Base-by-base conservation (phyloP, 2,797 vertebrate species). In the Meriones psammophilus region DNA sequence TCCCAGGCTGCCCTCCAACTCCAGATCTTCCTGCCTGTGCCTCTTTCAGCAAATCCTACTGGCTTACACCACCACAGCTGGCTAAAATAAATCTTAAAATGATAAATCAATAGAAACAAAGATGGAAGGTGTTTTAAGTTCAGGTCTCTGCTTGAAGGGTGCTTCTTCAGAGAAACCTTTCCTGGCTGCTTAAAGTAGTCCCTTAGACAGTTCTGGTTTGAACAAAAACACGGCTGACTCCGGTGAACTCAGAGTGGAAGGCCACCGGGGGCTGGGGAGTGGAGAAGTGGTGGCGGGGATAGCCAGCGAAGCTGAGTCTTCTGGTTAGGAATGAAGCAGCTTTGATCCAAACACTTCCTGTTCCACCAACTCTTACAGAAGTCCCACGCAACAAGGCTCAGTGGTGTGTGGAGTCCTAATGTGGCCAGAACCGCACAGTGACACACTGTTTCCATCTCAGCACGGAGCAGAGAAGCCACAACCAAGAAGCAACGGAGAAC, bases 261-360 rank as follows among this genome's bases (percentile, higher is more conserved):
- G 93, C 99, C 50, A 94, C 98, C 13, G 99, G 99, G 99, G 9
- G 99, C 8, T 99, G 99, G 96, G 99, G 99, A 24, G 42, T 15
- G 98, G 87, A 97, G 99, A 86, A 80, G 88, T 4, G 98, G 99
- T 84, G 98, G 98, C 77, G 93, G 97, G 28, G 71, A 42, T 42
- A 42, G 42, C 42, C 42, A 42, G 42, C 5, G 42, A 98, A 88
- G 99, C 99, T 91, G 99, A 99, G 96, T 92, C 99, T 71, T 99
- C 99, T 28, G 99, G 99, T 79, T 99, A 99, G 99, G 99, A 99
- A 99, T 98, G 99, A 99, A 97, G 99, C 99, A 15, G 98, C 99
- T 95, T 98, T 97, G 36, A 97, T 98, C 30, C 98, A 98, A 86
- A 98, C 98, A 26, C 97, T 99, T 84, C 98, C 99, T 3, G 93